A percentile compares a stretch with the other conserved stretches of the same genome.
Conservation (phyloP, 2,113 vertebrate genomes). For the Abramis brama region DNA sequence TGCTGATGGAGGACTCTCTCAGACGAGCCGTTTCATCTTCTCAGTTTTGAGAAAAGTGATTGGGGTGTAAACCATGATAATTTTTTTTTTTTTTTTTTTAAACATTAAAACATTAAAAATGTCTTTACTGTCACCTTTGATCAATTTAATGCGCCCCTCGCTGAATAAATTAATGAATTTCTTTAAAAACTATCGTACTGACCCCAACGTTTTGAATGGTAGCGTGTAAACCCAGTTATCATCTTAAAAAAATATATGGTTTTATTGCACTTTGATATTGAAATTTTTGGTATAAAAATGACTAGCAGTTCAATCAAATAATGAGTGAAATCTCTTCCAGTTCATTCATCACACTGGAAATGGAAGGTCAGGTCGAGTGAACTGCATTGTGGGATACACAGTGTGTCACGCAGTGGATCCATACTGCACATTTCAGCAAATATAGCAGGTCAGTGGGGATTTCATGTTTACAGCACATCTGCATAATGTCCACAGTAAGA, state of each 20-base stretch:
- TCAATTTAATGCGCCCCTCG: not conserved
- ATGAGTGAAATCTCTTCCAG: not conserved
- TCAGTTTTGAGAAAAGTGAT: not conserved
- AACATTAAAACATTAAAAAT: not conserved
- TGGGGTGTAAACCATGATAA: too few species aligned
- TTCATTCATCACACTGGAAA: not conserved
- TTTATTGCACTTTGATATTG: too few species aligned
- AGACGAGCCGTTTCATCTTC: too few species aligned
- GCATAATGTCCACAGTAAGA: not conserved
- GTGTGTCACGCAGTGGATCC: not conserved
- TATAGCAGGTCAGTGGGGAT: not conserved
- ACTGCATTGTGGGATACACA: slow-evolving; percentile 9
- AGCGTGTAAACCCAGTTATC: too few species aligned
- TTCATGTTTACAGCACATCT: not conserved
- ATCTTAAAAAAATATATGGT: too few species aligned
- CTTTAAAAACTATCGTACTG: not conserved
- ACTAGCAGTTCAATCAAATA: not conserved
- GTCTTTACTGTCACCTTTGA: not conserved
- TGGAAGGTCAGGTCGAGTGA: not conserved
- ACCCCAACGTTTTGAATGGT: too few species aligned
- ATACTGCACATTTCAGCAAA: not conserved
- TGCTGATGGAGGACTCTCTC: not conserved
- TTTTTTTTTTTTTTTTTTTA: too few species aligned
- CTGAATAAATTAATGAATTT: not conserved
- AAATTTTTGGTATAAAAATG: too few species aligned